Conservation (phyloP, 2,113 vertebrate species). For the Oncorhynchus kisutch region DNA sequence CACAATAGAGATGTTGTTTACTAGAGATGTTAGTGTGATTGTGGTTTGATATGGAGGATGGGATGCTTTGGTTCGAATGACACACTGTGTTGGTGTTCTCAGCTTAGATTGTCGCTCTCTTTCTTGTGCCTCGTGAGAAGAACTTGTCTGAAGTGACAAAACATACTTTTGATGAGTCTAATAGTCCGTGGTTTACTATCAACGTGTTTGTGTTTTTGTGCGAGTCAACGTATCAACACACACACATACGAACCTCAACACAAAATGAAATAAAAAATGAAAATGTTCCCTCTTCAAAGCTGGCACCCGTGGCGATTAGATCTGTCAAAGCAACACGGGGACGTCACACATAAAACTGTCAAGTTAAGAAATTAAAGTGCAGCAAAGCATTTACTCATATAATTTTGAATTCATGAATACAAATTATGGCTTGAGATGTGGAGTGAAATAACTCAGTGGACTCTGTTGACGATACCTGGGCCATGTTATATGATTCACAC, state of each 20-base stretch:
- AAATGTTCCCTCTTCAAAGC: neutral
- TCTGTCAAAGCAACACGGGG: slow-evolving; percentile 35
- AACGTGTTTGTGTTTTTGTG: neutral
- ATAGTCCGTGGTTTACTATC: neutral
- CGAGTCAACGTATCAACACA: neutral
- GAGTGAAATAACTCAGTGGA: too few relatives aligned
- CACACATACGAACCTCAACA: too few relatives aligned
- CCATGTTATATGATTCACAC: too few relatives aligned
- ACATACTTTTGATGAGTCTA: neutral
- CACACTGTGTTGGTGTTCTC: slow-evolving; percentile 4
- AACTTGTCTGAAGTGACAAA: neutral
- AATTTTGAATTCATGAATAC: slow-evolving; percentile 65
- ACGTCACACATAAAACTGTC: slow-evolving; percentile 70
- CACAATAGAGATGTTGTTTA: neutral
- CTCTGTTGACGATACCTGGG: too few relatives aligned
- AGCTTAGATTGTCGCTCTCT: neutral
- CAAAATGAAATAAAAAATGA: neutral
- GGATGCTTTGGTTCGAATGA: slow-evolving; percentile 17
- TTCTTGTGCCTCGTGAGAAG: neutral
- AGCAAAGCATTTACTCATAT: slow-evolving; percentile 71
- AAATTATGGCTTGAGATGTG: slow-evolving; percentile 53
- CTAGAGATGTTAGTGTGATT: slow-evolving; percentile 16
- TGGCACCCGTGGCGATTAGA: slow-evolving; percentile 63
- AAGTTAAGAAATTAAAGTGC: slow-evolving; percentile 75
- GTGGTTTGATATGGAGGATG: neutral